phyloP scores from a whole-genome alignment of 2,113 vertebrate species.

The Nerophis lumbriciformis region DNA sequence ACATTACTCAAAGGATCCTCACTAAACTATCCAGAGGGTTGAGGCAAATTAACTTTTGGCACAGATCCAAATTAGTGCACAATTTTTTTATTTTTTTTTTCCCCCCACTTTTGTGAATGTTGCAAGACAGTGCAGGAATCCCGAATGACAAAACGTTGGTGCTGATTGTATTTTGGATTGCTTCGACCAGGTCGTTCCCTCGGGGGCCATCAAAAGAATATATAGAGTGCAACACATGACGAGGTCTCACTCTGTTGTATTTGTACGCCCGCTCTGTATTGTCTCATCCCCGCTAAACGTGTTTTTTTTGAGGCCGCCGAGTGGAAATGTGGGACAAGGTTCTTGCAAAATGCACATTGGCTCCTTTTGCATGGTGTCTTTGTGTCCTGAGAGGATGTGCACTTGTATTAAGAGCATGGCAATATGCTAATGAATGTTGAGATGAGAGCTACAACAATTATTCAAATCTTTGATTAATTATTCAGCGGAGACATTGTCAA shows the following conservation, averaged over 20 bases:
- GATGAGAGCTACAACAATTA: constrained; percentile 96
- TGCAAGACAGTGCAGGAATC: too few relatives aligned
- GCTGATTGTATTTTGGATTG: too few relatives aligned
- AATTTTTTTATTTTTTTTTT: too few relatives aligned
- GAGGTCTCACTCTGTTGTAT: background rate
- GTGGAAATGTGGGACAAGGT: constrained; percentile 20
- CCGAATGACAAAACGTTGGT: too few relatives aligned
- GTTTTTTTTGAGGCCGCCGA: constrained; percentile 1
- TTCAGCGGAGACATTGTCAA: constrained; percentile 91
- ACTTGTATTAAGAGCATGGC: constrained; percentile 76
- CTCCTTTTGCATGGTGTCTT: constrained; percentile 60
- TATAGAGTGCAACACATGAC: background rate
- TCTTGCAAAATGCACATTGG: constrained; percentile 37
- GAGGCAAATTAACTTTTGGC: background rate
- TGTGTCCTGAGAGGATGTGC: constrained; percentile 82
- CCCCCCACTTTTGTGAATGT: too few relatives aligned
- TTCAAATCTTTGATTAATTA: constrained; percentile 96
- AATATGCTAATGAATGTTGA: constrained; percentile 96
- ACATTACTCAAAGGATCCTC: too few relatives aligned
- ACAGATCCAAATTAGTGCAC: background rate
- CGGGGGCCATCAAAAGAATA: background rate
- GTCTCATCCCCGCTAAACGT: background rate
- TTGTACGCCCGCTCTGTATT: background rate
- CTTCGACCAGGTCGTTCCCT: too few relatives aligned
- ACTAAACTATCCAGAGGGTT: background rate